Evolutionary conservation across 2,888 invertebrate genomes (phyloP), one percentile per base, ranked within the genome.

Genomic region (Nomada lathburiana): DNA sequence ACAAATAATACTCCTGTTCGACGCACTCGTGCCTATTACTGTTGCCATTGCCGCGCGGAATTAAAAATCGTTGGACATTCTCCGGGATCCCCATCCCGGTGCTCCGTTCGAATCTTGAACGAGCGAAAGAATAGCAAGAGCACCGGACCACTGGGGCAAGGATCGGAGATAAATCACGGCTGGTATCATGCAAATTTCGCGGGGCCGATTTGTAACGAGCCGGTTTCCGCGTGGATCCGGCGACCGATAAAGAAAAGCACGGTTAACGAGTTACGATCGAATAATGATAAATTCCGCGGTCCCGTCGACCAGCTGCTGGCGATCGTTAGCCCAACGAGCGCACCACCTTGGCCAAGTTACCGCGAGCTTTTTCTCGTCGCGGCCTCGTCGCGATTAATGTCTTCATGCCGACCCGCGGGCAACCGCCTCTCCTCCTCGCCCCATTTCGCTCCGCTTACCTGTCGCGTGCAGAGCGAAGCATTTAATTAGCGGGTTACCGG

Each of bases 231-330:
- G 68, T 55, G 75, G 81, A 75, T 82, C 70, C 60, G 44, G 18
- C 53, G 60, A 18, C n/a, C 80, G 74, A 82, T 82, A 83, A 81
- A 83, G 75, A 80, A 78, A 80, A 55, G 13, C 71, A 64, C 68
- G 65, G 59, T 83, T 75, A 83, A 89, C 86, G 86, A 87, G 86
- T 84, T 88, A 89, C 83, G 82, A 84, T 89, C 85, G 87, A 88
- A 90, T 89, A 89, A 90, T 88, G 88, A 91, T 92, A 87, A 91
- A 90, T 89, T 89, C 88, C 71, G 65, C 26, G 36, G 67, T 68
- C 84, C 88, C 71, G 65, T 23, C 44, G 67, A 70, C 84, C 89
- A 88, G 90, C 84, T 88, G 89, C 88, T 83, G 81, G 84, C 83
- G 86, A 86, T 90, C 86, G 87, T 91, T 89, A 59, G 90, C 65